Percentiles rank a stretch among this genome's conserved stretches.
Evolutionary conservation across 1,140 invertebrate genomes (phyloP).

Genomic region (Drosophila erecta): DNA sequence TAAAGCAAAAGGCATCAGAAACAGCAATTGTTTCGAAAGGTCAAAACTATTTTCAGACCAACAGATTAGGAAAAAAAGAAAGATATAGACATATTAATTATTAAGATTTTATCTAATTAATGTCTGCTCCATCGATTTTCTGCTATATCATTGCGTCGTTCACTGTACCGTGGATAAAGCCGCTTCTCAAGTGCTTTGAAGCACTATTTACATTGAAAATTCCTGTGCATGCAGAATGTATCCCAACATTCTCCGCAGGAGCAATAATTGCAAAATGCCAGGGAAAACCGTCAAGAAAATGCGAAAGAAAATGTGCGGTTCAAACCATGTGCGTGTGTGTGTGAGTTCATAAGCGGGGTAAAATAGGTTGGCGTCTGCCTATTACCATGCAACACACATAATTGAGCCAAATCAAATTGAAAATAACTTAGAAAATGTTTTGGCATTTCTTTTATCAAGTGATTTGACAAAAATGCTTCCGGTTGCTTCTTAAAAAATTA

Average conservation of each 20-base stretch:
- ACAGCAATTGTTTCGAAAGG: not conserved
- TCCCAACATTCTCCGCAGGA: slow-evolving; percentile 34
- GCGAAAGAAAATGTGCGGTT: slow-evolving; percentile 12
- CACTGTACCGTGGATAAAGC: not conserved
- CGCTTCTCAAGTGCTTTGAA: slow-evolving; percentile 2
- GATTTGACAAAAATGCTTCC: slow-evolving; percentile 31
- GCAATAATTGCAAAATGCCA: slow-evolving; percentile 70
- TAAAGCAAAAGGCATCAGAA: not conserved
- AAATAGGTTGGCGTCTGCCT: not conserved
- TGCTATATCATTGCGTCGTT: not conserved
- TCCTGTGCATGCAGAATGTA: slow-evolving; percentile 28
- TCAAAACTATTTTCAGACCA: not conserved
- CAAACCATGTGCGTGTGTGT: slow-evolving; percentile 4
- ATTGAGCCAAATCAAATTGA: slow-evolving; percentile 36
- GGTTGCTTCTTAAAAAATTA: slow-evolving; percentile 22
- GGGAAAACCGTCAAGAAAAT: slow-evolving; percentile 27
- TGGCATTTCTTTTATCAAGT: not conserved
- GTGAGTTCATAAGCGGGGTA: not conserved
- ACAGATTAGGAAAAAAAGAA: too few species aligned
- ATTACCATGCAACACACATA: slow-evolving; percentile 20
- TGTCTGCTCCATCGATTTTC: not conserved
- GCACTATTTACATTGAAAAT: slow-evolving; percentile 55
- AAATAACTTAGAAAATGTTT: slow-evolving; percentile 15
- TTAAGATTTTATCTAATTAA: not conserved
- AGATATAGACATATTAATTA: too few species aligned